Evolutionary conservation across 2,797 vertebrate species (phyloP).

Genomic region (Phataginus tricuspis): DNA sequence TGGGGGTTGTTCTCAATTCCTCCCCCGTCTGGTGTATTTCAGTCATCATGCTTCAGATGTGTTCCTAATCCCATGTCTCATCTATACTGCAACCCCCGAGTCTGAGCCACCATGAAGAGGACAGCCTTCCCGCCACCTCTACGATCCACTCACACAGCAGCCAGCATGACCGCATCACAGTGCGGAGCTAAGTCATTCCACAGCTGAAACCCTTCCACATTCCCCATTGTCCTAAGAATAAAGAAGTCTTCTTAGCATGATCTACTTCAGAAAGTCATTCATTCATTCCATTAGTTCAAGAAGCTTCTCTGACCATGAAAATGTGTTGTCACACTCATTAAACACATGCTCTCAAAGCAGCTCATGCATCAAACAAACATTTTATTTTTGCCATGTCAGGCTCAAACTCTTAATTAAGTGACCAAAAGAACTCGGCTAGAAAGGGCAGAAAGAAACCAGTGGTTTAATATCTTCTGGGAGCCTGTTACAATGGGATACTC

Average conservation of each 20-base stretch:
- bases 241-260: not conserved
- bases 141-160: rapidly evolving
- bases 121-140: not conserved
- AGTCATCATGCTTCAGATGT: not conserved
- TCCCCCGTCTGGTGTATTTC: not conserved
- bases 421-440: not conserved
- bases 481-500: not conserved
- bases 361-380: not conserved
- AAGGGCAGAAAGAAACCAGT: not conserved
- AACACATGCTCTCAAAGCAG: not conserved
- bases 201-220: not conserved
- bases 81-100: not conserved
- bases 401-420: not conserved
- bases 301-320: not conserved
- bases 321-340: not conserved
- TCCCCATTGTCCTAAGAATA: not conserved
- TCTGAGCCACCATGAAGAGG: not conserved
- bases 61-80: not conserved
- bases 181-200: not conserved
- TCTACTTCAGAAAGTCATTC: not conserved
- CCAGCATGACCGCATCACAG: not conserved
- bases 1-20: not conserved
- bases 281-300: too few relatives aligned
- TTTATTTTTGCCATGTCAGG: not conserved
- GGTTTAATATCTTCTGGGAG: not conserved